phyloP scores from a whole-genome alignment of 1,140 invertebrate genomes.

The Diorhabda carinulata region DNA sequence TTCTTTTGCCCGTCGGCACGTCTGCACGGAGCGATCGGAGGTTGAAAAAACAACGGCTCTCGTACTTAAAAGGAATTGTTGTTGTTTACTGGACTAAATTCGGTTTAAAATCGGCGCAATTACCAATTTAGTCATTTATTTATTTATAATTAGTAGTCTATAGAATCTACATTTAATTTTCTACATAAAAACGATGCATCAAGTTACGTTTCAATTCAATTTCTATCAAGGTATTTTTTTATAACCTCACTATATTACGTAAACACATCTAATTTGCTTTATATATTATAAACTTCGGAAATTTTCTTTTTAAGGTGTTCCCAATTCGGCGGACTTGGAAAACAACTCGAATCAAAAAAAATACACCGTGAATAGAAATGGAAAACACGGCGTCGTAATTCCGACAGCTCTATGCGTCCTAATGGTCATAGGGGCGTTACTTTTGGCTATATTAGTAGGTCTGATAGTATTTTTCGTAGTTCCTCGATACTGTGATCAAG shows the following conservation, averaged over 20 bases:
- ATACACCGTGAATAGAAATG: conserved; percentile 42
- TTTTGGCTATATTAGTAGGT: conserved; percentile 39
- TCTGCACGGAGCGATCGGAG: too few relatives aligned
- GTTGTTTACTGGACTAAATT: too few relatives aligned
- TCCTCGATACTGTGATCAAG: conserved; percentile 31
- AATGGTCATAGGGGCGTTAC: conserved; percentile 40
- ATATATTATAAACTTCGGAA: not conserved
- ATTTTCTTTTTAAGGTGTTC: conserved; percentile 37
- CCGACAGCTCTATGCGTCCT: conserved; percentile 39
- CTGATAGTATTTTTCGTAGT: conserved; percentile 42
- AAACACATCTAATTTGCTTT: not conserved
- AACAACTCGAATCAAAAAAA: conserved; percentile 43
- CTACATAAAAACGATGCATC: too few relatives aligned
- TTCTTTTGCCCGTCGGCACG: too few relatives aligned
- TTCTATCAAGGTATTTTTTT: not conserved
- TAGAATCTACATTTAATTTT: too few relatives aligned
- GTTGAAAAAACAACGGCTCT: too few relatives aligned
- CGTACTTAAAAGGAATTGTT: too few relatives aligned
- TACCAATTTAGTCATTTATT: too few relatives aligned
- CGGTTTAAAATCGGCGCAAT: too few relatives aligned
- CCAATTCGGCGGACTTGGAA: conserved; percentile 39
- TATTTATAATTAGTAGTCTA: too few relatives aligned
- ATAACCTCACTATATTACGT: too few relatives aligned
- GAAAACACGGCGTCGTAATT: conserved; percentile 33
- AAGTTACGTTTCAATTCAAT: not conserved